Conservation (phyloP, 2,113 vertebrate genomes). For the Apodemus sylvaticus region DNA sequence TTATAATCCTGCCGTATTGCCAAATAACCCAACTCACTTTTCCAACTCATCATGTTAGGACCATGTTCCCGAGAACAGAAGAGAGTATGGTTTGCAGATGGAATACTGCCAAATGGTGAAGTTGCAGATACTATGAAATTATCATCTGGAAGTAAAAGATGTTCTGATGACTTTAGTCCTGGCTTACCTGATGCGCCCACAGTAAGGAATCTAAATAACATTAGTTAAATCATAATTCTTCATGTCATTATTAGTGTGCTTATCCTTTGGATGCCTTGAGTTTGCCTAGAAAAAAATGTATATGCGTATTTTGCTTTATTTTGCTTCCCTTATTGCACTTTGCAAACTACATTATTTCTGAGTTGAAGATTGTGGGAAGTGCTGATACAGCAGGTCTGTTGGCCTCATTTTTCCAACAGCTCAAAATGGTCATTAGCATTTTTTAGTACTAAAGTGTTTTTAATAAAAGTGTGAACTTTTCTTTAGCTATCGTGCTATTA, state of each 20-base stretch:
- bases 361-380: neutral
- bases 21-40: conserved; percentile 56
- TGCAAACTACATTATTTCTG: neutral
- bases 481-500: neutral
- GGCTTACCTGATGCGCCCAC: conserved; percentile 51
- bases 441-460: neutral
- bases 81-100: conserved; percentile 97
- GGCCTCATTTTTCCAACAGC: neutral
- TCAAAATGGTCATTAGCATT: neutral
- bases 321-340: neutral
- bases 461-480: neutral
- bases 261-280: neutral
- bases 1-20: neutral
- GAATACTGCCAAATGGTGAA: conserved; percentile 95
- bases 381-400: neutral
- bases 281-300: conserved; percentile 2
- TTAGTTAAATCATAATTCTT: neutral
- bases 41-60: conserved; percentile 80
- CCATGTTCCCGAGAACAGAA: conserved; percentile 91
- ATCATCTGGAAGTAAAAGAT: conserved; percentile 85
- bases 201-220: conserved; percentile 76
- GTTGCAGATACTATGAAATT: conserved; percentile 93
- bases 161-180: conserved; percentile 87
- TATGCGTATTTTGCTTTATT: neutral
- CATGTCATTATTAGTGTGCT: conserved; percentile 10